Conservation (phyloP, 1,140 invertebrate species). For the Panulirus ornatus region DNA sequence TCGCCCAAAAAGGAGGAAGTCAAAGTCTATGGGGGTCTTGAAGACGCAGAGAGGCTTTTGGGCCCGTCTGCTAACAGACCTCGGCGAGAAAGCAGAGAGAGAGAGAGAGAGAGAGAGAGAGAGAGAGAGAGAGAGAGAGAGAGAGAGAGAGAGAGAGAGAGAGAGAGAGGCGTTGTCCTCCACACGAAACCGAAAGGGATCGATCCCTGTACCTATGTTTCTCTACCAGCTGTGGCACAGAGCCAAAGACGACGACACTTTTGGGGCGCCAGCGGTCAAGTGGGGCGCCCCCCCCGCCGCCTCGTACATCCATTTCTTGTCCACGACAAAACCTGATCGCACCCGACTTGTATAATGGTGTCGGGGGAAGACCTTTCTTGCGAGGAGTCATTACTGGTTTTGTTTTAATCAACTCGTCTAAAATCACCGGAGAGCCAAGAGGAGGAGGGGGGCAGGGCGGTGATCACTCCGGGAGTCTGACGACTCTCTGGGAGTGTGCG, state of each 20-base stretch:
- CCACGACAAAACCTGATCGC: not conserved
- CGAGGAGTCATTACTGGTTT: not conserved
- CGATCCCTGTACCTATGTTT: no score
- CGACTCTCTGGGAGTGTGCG: not conserved
- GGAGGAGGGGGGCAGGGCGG: not conserved
- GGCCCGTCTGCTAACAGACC: no score
- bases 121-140: not conserved
- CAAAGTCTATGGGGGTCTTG: no score
- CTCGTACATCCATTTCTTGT: not conserved
- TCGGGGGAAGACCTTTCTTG: not conserved
- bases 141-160: not conserved
- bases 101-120: not conserved
- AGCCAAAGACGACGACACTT: no score
- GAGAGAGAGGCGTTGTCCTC: not conserved
- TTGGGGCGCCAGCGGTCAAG: not conserved
- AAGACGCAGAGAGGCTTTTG: no score
- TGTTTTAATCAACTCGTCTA: constrained; percentile 2
- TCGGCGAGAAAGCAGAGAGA: no score
- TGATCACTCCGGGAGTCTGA: not conserved
- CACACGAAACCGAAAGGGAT: no score
- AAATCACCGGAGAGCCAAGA: not conserved
- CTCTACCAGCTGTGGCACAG: no score
- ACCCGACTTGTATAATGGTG: not conserved
- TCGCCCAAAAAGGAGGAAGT: no score
- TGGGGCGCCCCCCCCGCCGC: not conserved